Evolutionary conservation across 2,888 invertebrate genomes (phyloP), one percentile per base, ranked within the genome.

Genomic region (Melikaiella ostensackeni): DNA sequence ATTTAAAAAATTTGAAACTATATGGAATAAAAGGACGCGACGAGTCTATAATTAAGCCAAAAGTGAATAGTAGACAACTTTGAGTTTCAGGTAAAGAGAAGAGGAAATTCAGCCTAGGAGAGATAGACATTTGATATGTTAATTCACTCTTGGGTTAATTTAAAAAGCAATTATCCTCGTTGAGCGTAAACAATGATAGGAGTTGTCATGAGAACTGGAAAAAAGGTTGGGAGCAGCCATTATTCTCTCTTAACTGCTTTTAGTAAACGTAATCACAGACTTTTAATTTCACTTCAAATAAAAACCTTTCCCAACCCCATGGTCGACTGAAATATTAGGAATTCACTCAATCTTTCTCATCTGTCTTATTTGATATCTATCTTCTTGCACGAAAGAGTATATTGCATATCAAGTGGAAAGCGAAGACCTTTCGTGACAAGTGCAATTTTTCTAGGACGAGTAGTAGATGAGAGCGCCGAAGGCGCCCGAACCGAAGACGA

Each of bases 111-210:
- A 55, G 38, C 38, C 35, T 1, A 27, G 73, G 30, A 62, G 50
- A 66, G 57, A 62, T 33, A 79, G 76, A 78, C 79, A 80, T 81
- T 83, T 79, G 83, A 80, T 84, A 84, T 84, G 86, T 84, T 86
- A 86, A 86, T 86, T 83, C 77, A 61, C 73, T 63, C 80, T 74
- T 27, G 79, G 82, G 81, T 83, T 87, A 82, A 87, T 87, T 87
- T 84, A 85, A 88, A 86, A 87, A 86, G 84, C 83, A 87, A 88
- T 87, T 87, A 88, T 82, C 83, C 82, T 50, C 63, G 73, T 76
- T 82, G 85, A 84, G 81, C 80, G 80, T 83, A 85, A 85, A 86
- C 85, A 87, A 85, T 84, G 81, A 84, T 80, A 80, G 11, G 30
- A 66, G 59, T 38, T 30, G 61, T 35, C 4, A 38, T 27, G 33